Evolutionary conservation across 1,140 invertebrate genomes (phyloP).

Genomic region (Paraescarpia echinospica): DNA sequence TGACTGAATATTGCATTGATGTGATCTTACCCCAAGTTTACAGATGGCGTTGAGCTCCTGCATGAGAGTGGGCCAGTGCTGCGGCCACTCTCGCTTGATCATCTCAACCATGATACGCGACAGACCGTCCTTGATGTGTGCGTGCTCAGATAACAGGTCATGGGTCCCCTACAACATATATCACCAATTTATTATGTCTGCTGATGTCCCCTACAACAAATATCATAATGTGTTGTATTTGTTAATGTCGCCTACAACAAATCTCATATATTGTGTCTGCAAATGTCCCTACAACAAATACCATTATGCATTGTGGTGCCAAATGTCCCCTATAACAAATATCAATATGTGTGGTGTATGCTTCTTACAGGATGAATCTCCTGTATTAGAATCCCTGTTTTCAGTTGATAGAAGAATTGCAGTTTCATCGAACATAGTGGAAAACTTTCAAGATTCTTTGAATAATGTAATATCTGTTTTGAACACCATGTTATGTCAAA

Average conservation of each 20-base stretch:
- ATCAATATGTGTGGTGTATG: too few species aligned
- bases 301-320: background rate
- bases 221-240: constrained; percentile 5
- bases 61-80: constrained; percentile 86
- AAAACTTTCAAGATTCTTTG: too few species aligned
- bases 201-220: background rate
- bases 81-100: constrained; percentile 93
- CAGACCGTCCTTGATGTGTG: constrained; percentile 82
- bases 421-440: too few species aligned
- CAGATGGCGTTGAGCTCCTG: constrained; percentile 73
- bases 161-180: constrained; percentile 41
- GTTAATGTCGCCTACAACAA: constrained; percentile 7
- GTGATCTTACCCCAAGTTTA: constrained; percentile 61
- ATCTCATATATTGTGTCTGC: background rate
- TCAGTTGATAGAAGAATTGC: too few species aligned
- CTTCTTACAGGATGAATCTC: too few species aligned
- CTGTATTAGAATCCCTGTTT: too few species aligned
- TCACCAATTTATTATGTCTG: constrained; percentile 13
- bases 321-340: too few species aligned
- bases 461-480: too few species aligned
- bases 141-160: constrained; percentile 59
- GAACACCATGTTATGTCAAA: too few species aligned
- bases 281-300: background rate
- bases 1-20: too few species aligned
- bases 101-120: constrained; percentile 89